These are phyloP conservation scores for Osmerus mordax DNA, from an alignment of 2,113 vertebrate genomes.

Conservation along the genomic window DNA sequence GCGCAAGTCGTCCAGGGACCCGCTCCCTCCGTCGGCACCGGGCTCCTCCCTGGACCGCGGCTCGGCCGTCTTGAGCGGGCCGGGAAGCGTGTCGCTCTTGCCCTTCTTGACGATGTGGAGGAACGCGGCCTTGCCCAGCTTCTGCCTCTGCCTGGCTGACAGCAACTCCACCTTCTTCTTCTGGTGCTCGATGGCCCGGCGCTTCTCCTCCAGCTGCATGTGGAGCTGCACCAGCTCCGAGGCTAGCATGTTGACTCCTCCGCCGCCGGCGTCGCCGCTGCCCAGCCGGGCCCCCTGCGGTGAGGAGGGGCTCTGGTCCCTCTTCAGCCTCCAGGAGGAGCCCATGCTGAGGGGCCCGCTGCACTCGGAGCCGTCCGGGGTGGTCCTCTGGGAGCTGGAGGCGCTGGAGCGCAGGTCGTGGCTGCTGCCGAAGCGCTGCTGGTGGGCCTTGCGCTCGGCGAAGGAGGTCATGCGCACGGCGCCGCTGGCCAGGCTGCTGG, in stretches of 20 bases:
- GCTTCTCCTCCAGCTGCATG: constrained; percentile 94
- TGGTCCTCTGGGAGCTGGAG: constrained; percentile 92
- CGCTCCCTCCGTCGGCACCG: constrained; percentile 57
- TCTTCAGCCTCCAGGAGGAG: constrained; percentile 83
- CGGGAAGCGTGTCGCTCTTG: constrained; percentile 71
- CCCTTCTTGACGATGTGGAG: constrained; percentile 90
- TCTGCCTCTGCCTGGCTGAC: constrained; percentile 84
- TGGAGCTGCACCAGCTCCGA: constrained; percentile 89
- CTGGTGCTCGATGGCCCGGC: constrained; percentile 88
- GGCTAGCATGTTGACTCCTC: constrained; percentile 73
- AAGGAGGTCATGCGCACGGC: constrained; percentile 91
- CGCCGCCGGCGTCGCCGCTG: constrained; percentile 58
- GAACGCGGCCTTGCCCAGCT: constrained; percentile 91
- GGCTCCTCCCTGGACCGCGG: constrained; percentile 64
- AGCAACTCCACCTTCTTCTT: constrained; percentile 91
- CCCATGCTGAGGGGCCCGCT: constrained; percentile 74
- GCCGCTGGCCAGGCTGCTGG: constrained; percentile 80
- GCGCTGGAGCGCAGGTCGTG: constrained; percentile 85
- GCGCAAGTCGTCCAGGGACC: constrained; percentile 73
- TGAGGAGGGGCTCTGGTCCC: constrained; percentile 79
- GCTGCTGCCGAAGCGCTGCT: constrained; percentile 77
- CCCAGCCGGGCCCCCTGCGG: constrained; percentile 74
- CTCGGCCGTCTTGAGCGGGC: constrained; percentile 73
- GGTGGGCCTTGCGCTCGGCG: constrained; percentile 84
- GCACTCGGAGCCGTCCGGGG: constrained; percentile 87